Evolutionary conservation across 2,113 vertebrate genomes (phyloP), one percentile per base, ranked within the genome.

Genomic region (Pluvianellus socialis): DNA sequence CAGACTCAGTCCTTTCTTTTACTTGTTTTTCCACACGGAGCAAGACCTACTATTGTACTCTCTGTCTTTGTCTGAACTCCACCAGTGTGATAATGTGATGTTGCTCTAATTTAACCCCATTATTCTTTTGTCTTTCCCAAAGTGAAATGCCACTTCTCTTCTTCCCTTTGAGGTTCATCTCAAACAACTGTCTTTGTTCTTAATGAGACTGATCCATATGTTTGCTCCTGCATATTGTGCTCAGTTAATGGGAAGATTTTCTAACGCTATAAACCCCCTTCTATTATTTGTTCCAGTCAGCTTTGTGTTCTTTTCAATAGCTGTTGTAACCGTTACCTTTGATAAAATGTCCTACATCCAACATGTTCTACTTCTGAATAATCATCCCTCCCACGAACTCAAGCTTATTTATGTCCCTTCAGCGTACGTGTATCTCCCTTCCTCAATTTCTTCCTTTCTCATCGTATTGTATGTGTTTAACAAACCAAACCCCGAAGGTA

Each of bases 181-280:
- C 97, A 95, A 96, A 96, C 74, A 97, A 94, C 89, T 52, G 89
- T 90, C 94, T 96, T 94, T 95, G 82, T 89, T 96, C 79, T 92
- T 97, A 97, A 97, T 97, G 97, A 98, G 96, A 86, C 88, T 67
- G 61, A 98, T 96, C 96, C 92, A 79, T 95, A 97, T 85, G 94
- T 97, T 97, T 96, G 94, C 77, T 87, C 42, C 90, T 83, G 90
- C 74, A 95, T 95, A 96, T 87, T 97, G 90, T 97, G 68, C 94
- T 96, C 94, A 91, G 82, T 94, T 96, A 96, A 98, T 77, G 92
- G 94, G 81, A 96, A 97, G 94, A 92, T 97, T 96, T 97, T 97
- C 96, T 96, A 98, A 97, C 77, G 75, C 38, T 65, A 28, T 26
- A 84, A 94, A 90, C 84, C 20, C 71, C 85, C 56, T 45, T 52